Evolutionary conservation across 2,888 invertebrate genomes (phyloP).

Genomic region (Uloborus plumipes): DNA sequence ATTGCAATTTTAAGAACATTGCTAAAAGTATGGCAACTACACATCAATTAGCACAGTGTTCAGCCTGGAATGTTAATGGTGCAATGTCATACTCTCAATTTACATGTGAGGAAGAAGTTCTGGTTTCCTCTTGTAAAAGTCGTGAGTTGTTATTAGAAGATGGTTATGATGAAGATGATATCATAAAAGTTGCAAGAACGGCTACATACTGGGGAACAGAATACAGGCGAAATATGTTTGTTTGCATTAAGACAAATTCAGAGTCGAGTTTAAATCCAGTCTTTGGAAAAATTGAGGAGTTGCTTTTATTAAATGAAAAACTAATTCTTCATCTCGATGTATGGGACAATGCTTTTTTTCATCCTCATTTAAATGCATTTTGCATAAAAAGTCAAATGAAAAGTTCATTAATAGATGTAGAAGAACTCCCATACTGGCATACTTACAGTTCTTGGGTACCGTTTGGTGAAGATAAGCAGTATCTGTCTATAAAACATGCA

Average conservation of each 20-base stretch:
- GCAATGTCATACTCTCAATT: conserved; percentile 2
- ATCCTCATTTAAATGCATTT: not conserved
- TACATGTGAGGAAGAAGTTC: not conserved
- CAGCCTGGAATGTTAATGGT: not conserved
- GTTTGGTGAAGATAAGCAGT: not conserved
- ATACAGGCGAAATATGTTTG: not conserved
- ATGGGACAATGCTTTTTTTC: not conserved
- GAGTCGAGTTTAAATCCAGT: no score
- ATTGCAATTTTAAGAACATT: conserved; percentile 17
- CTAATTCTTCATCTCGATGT: not conserved
- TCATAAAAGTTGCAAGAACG: not conserved
- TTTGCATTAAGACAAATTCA: not conserved
- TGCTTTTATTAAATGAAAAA: not conserved
- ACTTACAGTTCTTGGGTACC: not conserved
- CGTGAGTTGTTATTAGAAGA: not conserved
- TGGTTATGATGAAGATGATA: not conserved
- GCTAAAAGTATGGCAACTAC: conserved; percentile 9
- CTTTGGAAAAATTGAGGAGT: no score
- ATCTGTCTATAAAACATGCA: no score
- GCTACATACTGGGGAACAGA: not conserved
- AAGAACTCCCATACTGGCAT: conserved; percentile 1
- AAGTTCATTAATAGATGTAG: not conserved
- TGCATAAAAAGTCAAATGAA: not conserved
- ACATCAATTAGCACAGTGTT: not conserved
- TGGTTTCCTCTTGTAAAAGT: not conserved